A percentile compares a stretch with the other conserved stretches of the same genome.
Conservation (phyloP, 2,888 invertebrate genomes). For the Chorisops tibialis region DNA sequence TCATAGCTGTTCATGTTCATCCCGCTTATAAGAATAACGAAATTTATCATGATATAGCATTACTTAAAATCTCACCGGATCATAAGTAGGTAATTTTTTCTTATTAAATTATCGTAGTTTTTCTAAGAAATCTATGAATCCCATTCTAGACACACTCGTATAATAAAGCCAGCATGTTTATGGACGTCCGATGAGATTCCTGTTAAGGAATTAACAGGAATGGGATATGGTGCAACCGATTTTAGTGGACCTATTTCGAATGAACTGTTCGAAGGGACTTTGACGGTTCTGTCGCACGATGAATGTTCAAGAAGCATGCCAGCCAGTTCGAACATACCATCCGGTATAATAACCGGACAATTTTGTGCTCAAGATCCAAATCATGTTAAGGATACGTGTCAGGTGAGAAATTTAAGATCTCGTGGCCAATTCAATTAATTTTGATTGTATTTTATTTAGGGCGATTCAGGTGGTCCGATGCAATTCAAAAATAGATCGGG, state of each 20-base stretch:
- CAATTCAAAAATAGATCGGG: conserved; percentile 37
- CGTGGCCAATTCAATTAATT: background rate
- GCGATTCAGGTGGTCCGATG: conserved; percentile 49
- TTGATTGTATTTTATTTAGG: conserved; percentile 34
- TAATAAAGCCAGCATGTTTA: conserved; percentile 55
- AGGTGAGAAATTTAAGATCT: conserved; percentile 35
- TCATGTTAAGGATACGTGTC: conserved; percentile 46
- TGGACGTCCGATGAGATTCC: conserved; percentile 45
- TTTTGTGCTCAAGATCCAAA: conserved; percentile 46
- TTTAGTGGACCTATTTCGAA: conserved; percentile 46
- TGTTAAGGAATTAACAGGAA: conserved; percentile 53
- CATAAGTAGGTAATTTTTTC: background rate
- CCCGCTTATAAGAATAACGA: conserved; percentile 56
- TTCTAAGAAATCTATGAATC: background rate
- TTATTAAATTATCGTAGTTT: too few species aligned
- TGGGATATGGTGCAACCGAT: conserved; percentile 59
- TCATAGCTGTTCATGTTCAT: conserved; percentile 49
- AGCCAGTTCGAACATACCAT: conserved; percentile 37
- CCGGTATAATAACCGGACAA: conserved; percentile 44
- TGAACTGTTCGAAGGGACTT: conserved; percentile 44
- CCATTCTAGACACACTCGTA: background rate
- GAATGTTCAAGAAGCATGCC: conserved; percentile 43
- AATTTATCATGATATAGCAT: conserved; percentile 65
- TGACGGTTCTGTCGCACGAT: conserved; percentile 44
- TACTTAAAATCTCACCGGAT: conserved; percentile 54